Base-by-base conservation (phyloP, 2,113 vertebrate species). In the Willisornis vidua region DNA sequence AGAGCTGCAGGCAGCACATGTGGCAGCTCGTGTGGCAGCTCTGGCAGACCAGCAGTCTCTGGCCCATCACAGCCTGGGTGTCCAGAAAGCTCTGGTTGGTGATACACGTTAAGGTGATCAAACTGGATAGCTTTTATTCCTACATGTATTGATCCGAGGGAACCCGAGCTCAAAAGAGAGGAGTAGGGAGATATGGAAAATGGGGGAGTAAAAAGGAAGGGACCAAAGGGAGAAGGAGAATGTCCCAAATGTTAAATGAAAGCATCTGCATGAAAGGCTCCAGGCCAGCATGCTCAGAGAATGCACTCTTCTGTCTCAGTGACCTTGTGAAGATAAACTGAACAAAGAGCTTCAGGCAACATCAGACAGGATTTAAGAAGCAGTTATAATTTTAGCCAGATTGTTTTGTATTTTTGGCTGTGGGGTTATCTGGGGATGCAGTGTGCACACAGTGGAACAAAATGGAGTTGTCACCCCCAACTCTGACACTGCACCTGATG, bases 381-480 rank as follows among this genome's bases (percentile, higher is more conserved):
- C 89, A 91, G 94, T 93, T 96, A 96, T 97, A 97, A 97, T 97
- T 97, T 97, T 97, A 96, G 95, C 66, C 94, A 95, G 92, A 94
- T 96, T 96, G 96, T 75, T 97, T 85, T 92, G 81, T 92, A 59
- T 90, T 95, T 89, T 90, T 19, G 14, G 59, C 67, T 24, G 67
- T 9, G 5, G 72, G 96, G 94, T 97, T 94, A 97, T 96, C 90
- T 94, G 54, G 82, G 97, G 90, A 93, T 95, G 87, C 93, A 80
- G 24, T 43, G 91, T 78, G 81, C 85, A 91, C 17, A 39, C 37
- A 83, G 78, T 59, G 55, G 82, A 93, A 96, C 52, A 75, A 96
- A 85, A 92, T 22, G 9, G 14, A 62, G 51, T 22, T 87, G 66
- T 77, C 83, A 90, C 18, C 67, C 58, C 35, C 68, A 48, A 41